Evolutionary conservation across 2,797 vertebrate genomes (phyloP).

Genomic region (Aselliscus stoliczkanus): DNA sequence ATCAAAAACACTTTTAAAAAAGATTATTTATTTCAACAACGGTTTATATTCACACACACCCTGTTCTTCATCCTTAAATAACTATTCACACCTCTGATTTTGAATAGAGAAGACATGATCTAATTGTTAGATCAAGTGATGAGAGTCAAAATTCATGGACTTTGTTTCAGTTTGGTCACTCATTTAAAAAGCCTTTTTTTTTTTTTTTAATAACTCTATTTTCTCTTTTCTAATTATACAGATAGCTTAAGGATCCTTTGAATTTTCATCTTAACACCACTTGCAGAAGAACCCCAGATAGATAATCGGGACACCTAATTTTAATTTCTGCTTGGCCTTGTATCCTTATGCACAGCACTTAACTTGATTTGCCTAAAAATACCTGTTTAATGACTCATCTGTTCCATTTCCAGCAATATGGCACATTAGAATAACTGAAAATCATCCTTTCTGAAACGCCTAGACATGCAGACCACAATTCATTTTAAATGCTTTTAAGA

Average conservation of each 20-base stretch:
- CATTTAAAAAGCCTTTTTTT: not conserved
- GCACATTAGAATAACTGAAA: not conserved
- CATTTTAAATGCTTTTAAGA: slow-evolving; percentile 24
- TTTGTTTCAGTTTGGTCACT: not conserved
- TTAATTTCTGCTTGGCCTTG: not conserved
- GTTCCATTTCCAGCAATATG: not conserved
- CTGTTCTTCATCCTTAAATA: not conserved
- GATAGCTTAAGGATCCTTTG: not conserved
- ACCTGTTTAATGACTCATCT: not conserved
- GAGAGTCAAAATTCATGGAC: not conserved
- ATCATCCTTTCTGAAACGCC: not conserved
- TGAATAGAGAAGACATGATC: not conserved
- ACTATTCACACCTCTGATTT: not conserved
- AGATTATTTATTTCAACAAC: not conserved
- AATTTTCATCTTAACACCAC: not conserved
- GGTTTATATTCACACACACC: not conserved
- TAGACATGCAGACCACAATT: not conserved
- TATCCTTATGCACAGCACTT: not conserved
- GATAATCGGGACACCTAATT: not conserved
- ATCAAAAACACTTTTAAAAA: not conserved
- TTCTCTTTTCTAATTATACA: not conserved
- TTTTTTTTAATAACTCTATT: too few relatives aligned
- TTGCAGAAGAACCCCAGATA: not conserved
- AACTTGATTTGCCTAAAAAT: slow-evolving; percentile 20
- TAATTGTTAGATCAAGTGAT: not conserved